Base-by-base conservation (phyloP, 30 jellyfish, hydroid and myxozoan genomes). In the Haliclystus octoradiatus region DNA sequence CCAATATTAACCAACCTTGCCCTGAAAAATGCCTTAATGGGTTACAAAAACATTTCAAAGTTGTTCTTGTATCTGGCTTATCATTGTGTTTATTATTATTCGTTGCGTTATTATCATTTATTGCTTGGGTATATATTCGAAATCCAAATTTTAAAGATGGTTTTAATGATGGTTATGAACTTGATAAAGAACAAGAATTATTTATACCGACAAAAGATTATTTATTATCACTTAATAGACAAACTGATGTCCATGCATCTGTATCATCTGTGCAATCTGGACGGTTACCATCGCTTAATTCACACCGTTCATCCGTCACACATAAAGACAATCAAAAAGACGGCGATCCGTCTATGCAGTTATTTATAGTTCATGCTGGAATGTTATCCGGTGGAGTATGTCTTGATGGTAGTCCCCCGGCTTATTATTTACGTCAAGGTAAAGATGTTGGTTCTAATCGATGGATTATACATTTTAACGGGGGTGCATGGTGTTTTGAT, bases 401-500 rank as follows among this genome's bases (percentile, higher is more conserved):
- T 76, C 64, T 91, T 46, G 99, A 91, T 66, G 99, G 99, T 2
- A 84, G 93, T 2, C 95, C 99, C 32, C 99, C 99, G 33, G 99
- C 99, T 28, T 91, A 91, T 73, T 91, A 91, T 50, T 73, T 84
- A 33, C 94, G 99, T 19, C 94, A 90, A 9, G 99, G 99, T 5
- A 76, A 62, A 53, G 99, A 84, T 52, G 73, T 66, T 2, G 93
- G 95, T 32, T 74, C 83, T 32, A 82, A 78, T 47, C 84, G 92
- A 26, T 91, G 99, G 99, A 72, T 91, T 26, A 74, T 91, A 22
- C 99, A 91, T 35, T 91, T 91, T 53, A 91, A 91, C 49, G 99
- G 99, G 23, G 99, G 99, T 9, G 99, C 99, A 2, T 91, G 99
- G 99, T 91, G 99, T 69, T 91, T 91, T 49, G 99, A 91, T 50